Evolutionary conservation across 1,140 invertebrate genomes (phyloP), one percentile per base, ranked within the genome.

Genomic region (Euura saliciscinereae): DNA sequence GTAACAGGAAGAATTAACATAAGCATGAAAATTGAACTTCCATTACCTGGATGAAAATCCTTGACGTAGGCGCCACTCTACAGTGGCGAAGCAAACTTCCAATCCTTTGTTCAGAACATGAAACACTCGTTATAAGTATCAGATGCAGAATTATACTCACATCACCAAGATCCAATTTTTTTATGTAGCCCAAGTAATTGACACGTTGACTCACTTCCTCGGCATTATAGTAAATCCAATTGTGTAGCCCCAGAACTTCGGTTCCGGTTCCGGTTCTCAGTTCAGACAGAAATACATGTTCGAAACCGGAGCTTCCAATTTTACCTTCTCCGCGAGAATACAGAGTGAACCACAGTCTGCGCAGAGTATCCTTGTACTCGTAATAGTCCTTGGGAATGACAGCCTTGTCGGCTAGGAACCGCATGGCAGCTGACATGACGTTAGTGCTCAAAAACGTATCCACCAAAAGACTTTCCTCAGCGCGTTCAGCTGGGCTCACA

Each of bases 271-370:
- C 28, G 28, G 28, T 28, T 28, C 1, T 93, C 0, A 95, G 86
- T 89, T 97, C 96, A 0, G 94, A 93, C 2, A 97, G 87, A 82
- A 97, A 97, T 43, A 95, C 90, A 78, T 97, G 96, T 83, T 97
- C 96, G 80, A 97, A 96, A 2, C 94, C 95, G 43, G 92, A 93
- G 76, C 94, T 96, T 28, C 94, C 92, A 6, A 94, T 91, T 81
- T 91, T 92, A 13, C 93, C 92, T 77, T 90, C 89, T 0, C 93
- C 93, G 71, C 95, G 88, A 1, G 94, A 93, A 80, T 96, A 97
- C 74, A 96, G 87, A 4, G 91, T 91, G 80, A 96, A 96, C 94
- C 94, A 96, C 68, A 96, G 87, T 74, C 91, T 89, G 77, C 93
- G 90, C 11, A 97, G 83, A 2, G 92, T 89, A 78, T 95, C 91